Percentiles rank a stretch among this genome's conserved stretches.
These are phyloP conservation scores for Diploptera punctata DNA, from an alignment of 2,888 invertebrate species.

Conservation along the genomic window DNA sequence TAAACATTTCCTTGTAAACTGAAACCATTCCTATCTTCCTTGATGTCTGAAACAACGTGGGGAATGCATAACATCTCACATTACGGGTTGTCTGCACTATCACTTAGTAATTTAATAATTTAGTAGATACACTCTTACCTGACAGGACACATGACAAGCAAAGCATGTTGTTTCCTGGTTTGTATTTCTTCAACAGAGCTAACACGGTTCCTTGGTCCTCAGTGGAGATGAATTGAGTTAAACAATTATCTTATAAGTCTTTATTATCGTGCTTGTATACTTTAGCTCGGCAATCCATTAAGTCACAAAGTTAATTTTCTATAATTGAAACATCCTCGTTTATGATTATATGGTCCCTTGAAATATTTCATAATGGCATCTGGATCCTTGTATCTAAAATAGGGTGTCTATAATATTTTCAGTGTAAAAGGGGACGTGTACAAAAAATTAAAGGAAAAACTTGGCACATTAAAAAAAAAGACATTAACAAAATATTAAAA, in stretches of 20 bases:
- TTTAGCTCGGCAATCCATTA: neutral
- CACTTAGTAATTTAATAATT: neutral
- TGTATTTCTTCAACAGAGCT: neutral
- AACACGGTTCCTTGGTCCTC: neutral
- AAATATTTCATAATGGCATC: neutral
- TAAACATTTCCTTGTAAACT: neutral
- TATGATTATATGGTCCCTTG: neutral
- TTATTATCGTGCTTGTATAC: neutral
- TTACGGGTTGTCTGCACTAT: neutral
- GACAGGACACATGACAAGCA: neutral
- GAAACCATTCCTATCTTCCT: neutral
- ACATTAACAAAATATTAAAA: too few relatives aligned
- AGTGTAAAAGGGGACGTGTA: too few relatives aligned
- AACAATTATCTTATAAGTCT: neutral
- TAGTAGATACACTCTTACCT: neutral
- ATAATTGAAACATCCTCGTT: neutral
- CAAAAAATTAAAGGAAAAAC: too few relatives aligned
- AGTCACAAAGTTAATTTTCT: neutral
- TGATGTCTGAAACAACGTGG: neutral
- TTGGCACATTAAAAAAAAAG: too few relatives aligned
- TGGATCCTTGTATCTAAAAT: neutral
- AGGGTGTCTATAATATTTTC: too few relatives aligned
- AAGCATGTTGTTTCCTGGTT: neutral
- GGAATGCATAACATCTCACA: neutral
- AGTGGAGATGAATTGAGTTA: neutral